Percentiles rank a stretch among this genome's conserved stretches.
Evolutionary conservation across 2,888 invertebrate genomes (phyloP).

Genomic region (Dolichopus griseipennis): DNA sequence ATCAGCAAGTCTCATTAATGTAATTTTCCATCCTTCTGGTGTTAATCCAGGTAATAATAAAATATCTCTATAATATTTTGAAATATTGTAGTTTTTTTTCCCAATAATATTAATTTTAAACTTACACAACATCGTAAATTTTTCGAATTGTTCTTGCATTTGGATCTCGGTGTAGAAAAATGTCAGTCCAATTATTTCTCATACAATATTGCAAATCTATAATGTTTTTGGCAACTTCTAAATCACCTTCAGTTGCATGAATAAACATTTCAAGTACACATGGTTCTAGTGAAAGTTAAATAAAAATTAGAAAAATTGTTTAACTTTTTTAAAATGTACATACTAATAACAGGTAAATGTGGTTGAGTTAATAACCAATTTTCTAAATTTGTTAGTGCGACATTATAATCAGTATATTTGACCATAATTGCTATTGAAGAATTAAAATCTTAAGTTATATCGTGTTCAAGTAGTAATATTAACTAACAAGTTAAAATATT

Average conservation of each 20-base stretch:
- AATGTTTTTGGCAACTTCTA: constrained; percentile 32
- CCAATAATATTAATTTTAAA: not conserved
- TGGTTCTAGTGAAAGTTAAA: constrained; percentile 27
- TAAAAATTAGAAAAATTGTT: not conserved
- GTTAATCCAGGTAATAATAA: constrained; percentile 8
- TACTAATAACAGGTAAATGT: not conserved
- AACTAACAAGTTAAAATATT: no score
- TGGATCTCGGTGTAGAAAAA: constrained; percentile 47
- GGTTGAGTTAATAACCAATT: constrained; percentile 8
- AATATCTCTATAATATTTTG: not conserved
- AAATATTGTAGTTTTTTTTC: no score
- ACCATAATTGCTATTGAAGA: not conserved
- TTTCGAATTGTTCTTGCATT: not conserved
- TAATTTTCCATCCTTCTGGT: constrained; percentile 5
- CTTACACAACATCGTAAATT: not conserved
- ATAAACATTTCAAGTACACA: constrained; percentile 32
- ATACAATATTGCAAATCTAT: constrained; percentile 42
- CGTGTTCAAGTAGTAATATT: no score
- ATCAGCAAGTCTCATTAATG: not conserved
- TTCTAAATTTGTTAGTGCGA: not conserved
- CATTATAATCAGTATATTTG: not conserved
- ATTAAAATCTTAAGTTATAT: no score
- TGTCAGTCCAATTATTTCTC: constrained; percentile 45
- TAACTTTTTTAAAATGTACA: not conserved
- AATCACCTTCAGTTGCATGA: constrained; percentile 31